Conservation (phyloP, 2,797 vertebrate genomes). For the Hybognathus amarus region DNA sequence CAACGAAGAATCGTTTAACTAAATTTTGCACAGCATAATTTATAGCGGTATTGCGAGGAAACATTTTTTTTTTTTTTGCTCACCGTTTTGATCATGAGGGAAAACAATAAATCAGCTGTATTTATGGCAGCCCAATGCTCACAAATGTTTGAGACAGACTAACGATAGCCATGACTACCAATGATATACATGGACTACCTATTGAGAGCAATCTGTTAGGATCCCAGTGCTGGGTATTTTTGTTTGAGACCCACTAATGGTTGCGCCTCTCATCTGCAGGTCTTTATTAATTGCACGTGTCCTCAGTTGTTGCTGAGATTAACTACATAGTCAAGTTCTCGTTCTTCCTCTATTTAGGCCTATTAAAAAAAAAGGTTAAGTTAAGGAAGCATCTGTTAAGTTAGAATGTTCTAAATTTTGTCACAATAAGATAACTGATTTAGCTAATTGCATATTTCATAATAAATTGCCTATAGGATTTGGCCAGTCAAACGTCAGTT, state of each 20-base stretch:
- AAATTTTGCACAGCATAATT: neutral
- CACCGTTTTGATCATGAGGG: slow-evolving; percentile 29
- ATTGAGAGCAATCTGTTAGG: slow-evolving; percentile 16
- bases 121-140: slow-evolving; percentile 19
- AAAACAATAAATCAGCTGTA: slow-evolving; percentile 28
- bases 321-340: slow-evolving; percentile 3
- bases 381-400: neutral
- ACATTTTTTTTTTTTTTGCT: slow-evolving; percentile 16
- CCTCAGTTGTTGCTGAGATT: slow-evolving; percentile 55
- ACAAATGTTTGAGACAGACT: slow-evolving; percentile 35
- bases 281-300: slow-evolving; percentile 62
- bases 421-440: neutral
- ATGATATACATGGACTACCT: slow-evolving; percentile 15
- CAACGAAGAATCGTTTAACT: neutral
- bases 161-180: slow-evolving; percentile 32
- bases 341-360: slow-evolving; percentile 3
- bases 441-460: slow-evolving; percentile 6
- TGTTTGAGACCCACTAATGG: slow-evolving; percentile 11
- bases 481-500: neutral
- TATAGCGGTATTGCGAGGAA: neutral
- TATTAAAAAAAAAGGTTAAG: neutral
- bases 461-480: neutral
- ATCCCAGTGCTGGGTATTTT: slow-evolving; percentile 20
- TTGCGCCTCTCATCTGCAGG: slow-evolving; percentile 52
- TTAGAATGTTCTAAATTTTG: neutral